Percentiles rank a stretch among this genome's conserved stretches.
Conservation (phyloP, 2,888 invertebrate genomes). For the Dynastes tityus region DNA sequence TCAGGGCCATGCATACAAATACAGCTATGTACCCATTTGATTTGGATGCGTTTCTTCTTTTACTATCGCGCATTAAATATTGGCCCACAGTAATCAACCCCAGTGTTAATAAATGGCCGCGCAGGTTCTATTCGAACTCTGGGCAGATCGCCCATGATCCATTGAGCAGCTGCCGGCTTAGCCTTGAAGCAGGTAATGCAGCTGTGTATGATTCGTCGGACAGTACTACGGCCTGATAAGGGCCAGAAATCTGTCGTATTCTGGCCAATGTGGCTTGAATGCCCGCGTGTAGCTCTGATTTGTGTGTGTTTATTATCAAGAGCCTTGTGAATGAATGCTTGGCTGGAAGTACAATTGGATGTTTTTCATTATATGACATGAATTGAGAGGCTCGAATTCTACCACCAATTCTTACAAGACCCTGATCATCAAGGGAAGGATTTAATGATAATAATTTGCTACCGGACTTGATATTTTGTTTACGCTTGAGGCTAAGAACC, state of each 20-base stretch:
- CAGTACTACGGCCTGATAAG: not conserved
- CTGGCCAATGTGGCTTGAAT: not conserved
- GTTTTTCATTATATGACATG: not conserved
- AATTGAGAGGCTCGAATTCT: not conserved
- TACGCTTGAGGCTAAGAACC: not conserved
- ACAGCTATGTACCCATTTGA: not conserved
- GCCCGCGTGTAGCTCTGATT: not conserved
- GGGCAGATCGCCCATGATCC: not conserved
- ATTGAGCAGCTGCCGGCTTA: not conserved
- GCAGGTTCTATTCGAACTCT: not conserved
- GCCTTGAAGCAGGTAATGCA: not conserved
- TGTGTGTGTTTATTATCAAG: not conserved
- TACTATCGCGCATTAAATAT: not conserved
- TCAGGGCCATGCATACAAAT: not conserved
- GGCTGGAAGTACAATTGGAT: not conserved
- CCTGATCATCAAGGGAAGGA: not conserved
- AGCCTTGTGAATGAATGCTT: not conserved
- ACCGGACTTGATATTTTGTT: not conserved
- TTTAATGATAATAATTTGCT: not conserved
- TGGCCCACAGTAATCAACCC: not conserved
- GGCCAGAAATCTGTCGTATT: not conserved
- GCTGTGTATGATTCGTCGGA: not conserved
- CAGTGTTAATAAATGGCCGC: not conserved
- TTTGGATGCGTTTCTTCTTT: not conserved
- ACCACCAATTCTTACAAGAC: not conserved